phyloP scores from a whole-genome alignment of 2,888 invertebrate species.

The Arenicola marina region DNA sequence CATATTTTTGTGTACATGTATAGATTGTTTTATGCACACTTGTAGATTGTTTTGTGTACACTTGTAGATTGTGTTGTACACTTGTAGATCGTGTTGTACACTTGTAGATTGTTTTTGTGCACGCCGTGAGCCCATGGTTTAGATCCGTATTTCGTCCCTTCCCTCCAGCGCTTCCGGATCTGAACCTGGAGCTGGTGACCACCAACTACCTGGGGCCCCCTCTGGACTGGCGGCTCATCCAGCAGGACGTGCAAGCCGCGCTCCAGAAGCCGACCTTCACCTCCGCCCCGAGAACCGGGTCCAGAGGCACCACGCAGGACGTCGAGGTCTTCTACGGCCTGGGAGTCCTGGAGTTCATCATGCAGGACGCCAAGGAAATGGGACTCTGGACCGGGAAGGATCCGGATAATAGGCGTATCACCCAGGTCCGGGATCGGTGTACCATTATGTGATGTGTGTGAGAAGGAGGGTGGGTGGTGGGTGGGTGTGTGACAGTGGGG shows the following conservation, averaged over 20 bases:
- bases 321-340: constrained; percentile 50
- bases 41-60: background rate
- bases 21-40: background rate
- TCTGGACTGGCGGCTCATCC: constrained; percentile 42
- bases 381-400: constrained; percentile 51
- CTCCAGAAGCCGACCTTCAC: constrained; percentile 39
- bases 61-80: too few relatives aligned
- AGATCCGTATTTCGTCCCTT: too few relatives aligned
- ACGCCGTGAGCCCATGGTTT: too few relatives aligned
- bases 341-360: constrained; percentile 53
- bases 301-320: constrained; percentile 43
- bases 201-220: constrained; percentile 54
- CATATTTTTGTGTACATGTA: background rate
- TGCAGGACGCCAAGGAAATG: constrained; percentile 45
- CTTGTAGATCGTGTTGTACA: too few relatives aligned
- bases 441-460: constrained; percentile 44
- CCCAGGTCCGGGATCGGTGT: constrained; percentile 45
- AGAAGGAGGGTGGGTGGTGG: too few relatives aligned
- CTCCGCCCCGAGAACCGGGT: constrained; percentile 46
- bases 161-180: constrained; percentile 49
- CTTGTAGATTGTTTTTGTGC: too few relatives aligned
- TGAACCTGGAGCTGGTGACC: constrained; percentile 53
- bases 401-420: constrained; percentile 44
- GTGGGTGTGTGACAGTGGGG: too few relatives aligned
- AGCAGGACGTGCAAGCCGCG: constrained; percentile 42